These are phyloP conservation scores for Pocillopora meandrina DNA, from an alignment of 92 coral and sea anemone species.

Conservation along the genomic window DNA sequence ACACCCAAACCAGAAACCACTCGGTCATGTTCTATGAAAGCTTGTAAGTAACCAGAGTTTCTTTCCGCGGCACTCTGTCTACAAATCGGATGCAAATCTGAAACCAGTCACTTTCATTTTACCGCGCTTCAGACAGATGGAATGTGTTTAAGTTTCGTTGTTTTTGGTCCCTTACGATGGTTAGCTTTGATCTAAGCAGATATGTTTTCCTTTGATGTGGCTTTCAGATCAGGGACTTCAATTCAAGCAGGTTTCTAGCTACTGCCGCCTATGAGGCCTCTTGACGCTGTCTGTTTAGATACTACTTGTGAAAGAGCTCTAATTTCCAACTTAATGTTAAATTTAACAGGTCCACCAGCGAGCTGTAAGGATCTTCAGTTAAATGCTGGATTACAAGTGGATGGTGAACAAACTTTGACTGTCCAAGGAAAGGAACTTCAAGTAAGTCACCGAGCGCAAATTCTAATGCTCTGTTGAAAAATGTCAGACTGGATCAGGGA, in stretches of 20 bases:
- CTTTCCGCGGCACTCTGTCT: background rate
- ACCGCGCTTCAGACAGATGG: background rate
- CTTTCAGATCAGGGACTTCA: too few relatives aligned
- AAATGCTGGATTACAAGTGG: slow-evolving; percentile 76
- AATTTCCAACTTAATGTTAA: background rate
- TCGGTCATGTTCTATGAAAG: slow-evolving; percentile 71
- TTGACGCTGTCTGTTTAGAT: too few relatives aligned
- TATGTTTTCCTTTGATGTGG: too few relatives aligned
- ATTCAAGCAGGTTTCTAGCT: too few relatives aligned
- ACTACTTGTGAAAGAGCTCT: too few relatives aligned
- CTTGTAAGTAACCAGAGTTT: slow-evolving; percentile 64
- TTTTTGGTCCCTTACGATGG: too few relatives aligned
- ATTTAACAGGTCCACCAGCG: slow-evolving; percentile 65
- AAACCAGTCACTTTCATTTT: background rate
- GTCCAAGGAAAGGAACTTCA: slow-evolving; percentile 74
- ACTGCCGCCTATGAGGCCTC: too few relatives aligned
- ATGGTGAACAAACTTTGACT: slow-evolving; percentile 78
- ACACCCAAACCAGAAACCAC: slow-evolving; percentile 80
- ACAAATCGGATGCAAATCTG: slow-evolving; percentile 3
- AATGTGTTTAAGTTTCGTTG: too few relatives aligned
- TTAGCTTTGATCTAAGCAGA: too few relatives aligned
- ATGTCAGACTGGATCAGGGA: too few relatives aligned
- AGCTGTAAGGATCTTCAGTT: slow-evolving; percentile 89
- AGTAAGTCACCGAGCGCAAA: slow-evolving; percentile 36
- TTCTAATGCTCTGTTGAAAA: too few relatives aligned